Evolutionary conservation across 2,797 vertebrate species (phyloP), one percentile per base, ranked within the genome.

Genomic region (Myiotriccus ornatus): DNA sequence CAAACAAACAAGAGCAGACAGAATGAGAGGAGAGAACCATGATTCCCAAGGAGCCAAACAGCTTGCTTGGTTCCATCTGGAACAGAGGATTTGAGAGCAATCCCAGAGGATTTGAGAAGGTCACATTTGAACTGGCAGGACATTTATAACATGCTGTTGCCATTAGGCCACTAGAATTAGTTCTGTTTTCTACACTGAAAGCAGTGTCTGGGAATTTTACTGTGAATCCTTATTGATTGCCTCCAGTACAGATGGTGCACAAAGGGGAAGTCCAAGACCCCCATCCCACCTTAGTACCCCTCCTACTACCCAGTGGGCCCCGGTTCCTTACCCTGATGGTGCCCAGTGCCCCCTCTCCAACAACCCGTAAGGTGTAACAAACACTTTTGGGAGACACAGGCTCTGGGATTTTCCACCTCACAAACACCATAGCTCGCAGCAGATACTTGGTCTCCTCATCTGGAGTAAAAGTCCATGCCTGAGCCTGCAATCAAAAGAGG

Each of bases 391-490:
- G 25, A 18, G 89, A 75, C 28, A 63, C n/a, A 11, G 60, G 47
- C 50, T 91, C 95, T 83, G 90, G 89, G 77, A 93, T 96, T 74
- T 93, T 97, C 50, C 98, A 97, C 98, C 98, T 99, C 86, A 98
- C 98, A 44, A 85, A 97, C 69, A 99, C 97, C 64, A 79, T 83
- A 21, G 98, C 97, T 90, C 88, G 98, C 86, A 99, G 94, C 50
- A 97, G 96, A 93, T 99, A 99, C 67, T 97, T 97, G 95, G 76
- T 98, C 88, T 98, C 96, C 74, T 97, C 98, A 86, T 97, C 60
- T 27, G 99, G 99, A 53, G 95, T 98, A 97, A 99, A 99, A 62
- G 97, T 98, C 99, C 99, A 99, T 0, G 71, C 97, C 95, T 99
- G 98, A 27, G 96, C 96, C 99, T 99, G 92, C 64, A 95, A 95